Evolutionary conservation across 2,888 invertebrate genomes (phyloP).

Genomic region (Ichneumoninae sp.): DNA sequence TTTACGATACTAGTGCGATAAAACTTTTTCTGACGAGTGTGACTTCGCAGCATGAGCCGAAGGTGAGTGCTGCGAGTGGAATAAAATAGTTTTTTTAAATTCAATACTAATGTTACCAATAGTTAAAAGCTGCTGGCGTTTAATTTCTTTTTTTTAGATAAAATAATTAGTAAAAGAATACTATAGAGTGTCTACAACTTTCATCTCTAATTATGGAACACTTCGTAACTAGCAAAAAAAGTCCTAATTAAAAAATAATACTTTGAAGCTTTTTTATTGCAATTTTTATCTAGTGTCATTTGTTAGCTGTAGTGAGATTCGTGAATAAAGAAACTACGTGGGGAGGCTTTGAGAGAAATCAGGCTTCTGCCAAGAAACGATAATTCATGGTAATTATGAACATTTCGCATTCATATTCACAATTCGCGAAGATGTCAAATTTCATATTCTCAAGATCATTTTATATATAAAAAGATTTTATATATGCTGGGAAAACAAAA

Average conservation of each 20-base stretch:
- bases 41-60: too few species aligned
- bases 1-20: too few species aligned
- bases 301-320: neutral
- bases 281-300: neutral
- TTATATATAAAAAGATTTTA: neutral
- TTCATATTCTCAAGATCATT: neutral
- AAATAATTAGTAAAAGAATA: neutral
- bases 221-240: neutral
- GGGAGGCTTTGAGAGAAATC: slow-evolving; percentile 6
- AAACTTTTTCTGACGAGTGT: too few species aligned
- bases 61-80: too few species aligned
- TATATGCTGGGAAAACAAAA: neutral
- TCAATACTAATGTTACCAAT: neutral
- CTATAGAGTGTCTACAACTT: neutral
- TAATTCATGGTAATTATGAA: slow-evolving; percentile 1
- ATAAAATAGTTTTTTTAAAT: neutral
- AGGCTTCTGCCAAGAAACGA: slow-evolving; percentile 26
- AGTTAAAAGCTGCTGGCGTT: neutral
- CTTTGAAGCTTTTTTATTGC: neutral
- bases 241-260: neutral
- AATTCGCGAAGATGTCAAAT: neutral
- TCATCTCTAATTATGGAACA: too few species aligned
- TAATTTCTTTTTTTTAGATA: neutral
- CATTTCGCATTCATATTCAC: neutral
- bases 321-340: neutral